phyloP scores from a whole-genome alignment of 2,888 invertebrate species.

The Sesia bembeciformis region DNA sequence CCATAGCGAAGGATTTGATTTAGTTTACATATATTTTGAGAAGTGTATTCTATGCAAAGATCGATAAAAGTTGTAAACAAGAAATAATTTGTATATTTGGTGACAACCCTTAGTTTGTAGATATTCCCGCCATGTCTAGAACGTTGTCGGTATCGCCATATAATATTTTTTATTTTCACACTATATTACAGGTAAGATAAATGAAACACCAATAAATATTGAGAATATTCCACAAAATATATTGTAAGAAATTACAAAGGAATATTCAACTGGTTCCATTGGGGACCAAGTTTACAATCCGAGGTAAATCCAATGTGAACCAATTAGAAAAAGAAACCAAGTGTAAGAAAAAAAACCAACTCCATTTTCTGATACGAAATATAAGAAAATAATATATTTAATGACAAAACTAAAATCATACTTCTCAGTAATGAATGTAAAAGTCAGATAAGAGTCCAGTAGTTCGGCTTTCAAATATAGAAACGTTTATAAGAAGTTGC shows the following conservation, averaged over 20 bases:
- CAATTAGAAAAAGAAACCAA: slow-evolving; percentile 22
- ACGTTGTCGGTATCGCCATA: no score
- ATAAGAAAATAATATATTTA: slow-evolving; percentile 33
- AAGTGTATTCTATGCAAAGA: no score
- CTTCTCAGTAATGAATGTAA: slow-evolving; percentile 64
- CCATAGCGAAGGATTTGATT: no score
- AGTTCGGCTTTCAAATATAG: slow-evolving; percentile 50
- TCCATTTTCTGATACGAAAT: slow-evolving; percentile 48
- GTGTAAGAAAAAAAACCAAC: slow-evolving; percentile 63
- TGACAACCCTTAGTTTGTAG: no score
- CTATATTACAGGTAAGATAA: not conserved
- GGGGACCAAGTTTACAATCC: slow-evolving; percentile 65
- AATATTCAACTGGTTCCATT: slow-evolving; percentile 47
- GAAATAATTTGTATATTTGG: no score
- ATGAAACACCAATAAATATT: not conserved
- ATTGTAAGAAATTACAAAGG: slow-evolving; percentile 60
- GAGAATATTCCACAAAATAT: slow-evolving; percentile 61
- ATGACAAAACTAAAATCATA: slow-evolving; percentile 55
- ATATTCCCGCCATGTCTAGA: no score
- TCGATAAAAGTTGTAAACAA: no score
- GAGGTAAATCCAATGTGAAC: slow-evolving; percentile 47
- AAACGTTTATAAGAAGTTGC: slow-evolving; percentile 61
- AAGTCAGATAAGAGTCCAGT: slow-evolving; percentile 53
- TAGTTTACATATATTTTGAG: no score
- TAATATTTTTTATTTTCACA: no score